A percentile compares a stretch with the other conserved stretches of the same genome.
These are phyloP conservation scores for Pampus argenteus DNA, from an alignment of 2,797 vertebrate species.

Conservation along the genomic window DNA sequence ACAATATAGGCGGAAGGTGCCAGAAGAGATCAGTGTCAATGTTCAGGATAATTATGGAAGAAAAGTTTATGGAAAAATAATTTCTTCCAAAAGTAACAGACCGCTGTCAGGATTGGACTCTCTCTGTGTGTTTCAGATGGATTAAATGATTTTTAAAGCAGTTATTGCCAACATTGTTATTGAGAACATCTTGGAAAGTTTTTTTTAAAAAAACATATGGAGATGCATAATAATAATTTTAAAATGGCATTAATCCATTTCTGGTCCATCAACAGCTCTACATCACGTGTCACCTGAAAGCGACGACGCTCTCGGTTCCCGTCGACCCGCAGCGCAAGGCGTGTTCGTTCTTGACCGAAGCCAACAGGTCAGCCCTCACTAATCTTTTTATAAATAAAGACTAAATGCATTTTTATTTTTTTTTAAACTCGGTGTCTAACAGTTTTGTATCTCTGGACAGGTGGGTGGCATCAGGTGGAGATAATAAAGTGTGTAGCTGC, in stretches of 20 bases:
- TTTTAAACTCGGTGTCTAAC: conserved; percentile 16
- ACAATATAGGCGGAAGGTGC: background rate
- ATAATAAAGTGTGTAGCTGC: conserved; percentile 79
- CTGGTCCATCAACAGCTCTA: conserved; percentile 58
- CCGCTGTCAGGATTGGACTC: background rate
- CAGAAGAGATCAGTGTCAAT: background rate
- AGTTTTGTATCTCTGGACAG: conserved; percentile 50
- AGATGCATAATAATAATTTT: background rate
- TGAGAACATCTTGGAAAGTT: background rate
- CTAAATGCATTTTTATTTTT: no score
- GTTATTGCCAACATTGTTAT: no score
- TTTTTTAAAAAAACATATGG: background rate
- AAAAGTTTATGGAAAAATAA: no score
- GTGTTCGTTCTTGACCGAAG: conserved; percentile 71
- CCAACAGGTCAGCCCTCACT: conserved; percentile 60
- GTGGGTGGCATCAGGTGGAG: conserved; percentile 80
- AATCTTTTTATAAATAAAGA: no score
- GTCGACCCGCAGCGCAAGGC: conserved; percentile 66
- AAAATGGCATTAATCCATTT: no score
- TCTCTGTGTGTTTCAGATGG: no score
- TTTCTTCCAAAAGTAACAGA: background rate
- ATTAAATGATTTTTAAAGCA: no score
- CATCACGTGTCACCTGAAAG: conserved; percentile 77
- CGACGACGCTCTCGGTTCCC: conserved; percentile 29
- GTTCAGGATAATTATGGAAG: no score